A percentile compares a stretch with the other conserved stretches of the same genome.
Conservation (phyloP, 1,140 invertebrate genomes). For the Diachasma alloeum region DNA sequence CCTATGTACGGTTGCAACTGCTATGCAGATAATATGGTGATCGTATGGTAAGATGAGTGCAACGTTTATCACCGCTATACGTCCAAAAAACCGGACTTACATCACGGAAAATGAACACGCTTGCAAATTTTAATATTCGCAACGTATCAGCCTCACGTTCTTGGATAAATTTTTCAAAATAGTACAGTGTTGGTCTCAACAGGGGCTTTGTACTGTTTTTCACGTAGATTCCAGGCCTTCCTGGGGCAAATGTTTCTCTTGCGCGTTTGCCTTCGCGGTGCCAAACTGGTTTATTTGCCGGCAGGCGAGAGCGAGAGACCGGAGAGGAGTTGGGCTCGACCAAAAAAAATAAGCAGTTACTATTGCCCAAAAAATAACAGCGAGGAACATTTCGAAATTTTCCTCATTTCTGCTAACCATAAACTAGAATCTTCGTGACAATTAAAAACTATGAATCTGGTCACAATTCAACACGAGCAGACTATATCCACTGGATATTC, state of each 20-base stretch:
- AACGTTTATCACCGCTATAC: constrained; percentile 49
- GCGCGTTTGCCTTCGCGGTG: constrained; percentile 25
- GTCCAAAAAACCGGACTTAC: constrained; percentile 14
- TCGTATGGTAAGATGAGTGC: constrained; percentile 49
- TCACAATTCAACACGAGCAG: not conserved
- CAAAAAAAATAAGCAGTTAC: constrained; percentile 5
- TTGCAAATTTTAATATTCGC: not conserved
- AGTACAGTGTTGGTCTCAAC: constrained; percentile 7
- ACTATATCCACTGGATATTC: constrained; percentile 24
- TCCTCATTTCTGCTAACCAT: not conserved
- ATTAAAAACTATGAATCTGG: not conserved
- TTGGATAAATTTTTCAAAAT: not conserved
- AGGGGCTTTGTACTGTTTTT: constrained; percentile 30
- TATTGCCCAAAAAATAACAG: not conserved
- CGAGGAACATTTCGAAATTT: constrained; percentile 6
- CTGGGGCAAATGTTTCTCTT: no score
- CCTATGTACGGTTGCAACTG: not conserved
- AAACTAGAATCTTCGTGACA: not conserved
- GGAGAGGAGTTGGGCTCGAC: constrained; percentile 26
- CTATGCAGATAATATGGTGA: constrained; percentile 62
- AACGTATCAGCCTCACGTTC: not conserved
- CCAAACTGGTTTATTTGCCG: constrained; percentile 51
- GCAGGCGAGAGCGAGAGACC: constrained; percentile 21
- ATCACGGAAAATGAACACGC: not conserved
- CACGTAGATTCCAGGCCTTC: constrained; percentile 5